Percentiles rank a stretch among this genome's conserved stretches.
Evolutionary conservation across 2,113 vertebrate genomes (phyloP).

Genomic region (Cranoglanis bouderius): DNA sequence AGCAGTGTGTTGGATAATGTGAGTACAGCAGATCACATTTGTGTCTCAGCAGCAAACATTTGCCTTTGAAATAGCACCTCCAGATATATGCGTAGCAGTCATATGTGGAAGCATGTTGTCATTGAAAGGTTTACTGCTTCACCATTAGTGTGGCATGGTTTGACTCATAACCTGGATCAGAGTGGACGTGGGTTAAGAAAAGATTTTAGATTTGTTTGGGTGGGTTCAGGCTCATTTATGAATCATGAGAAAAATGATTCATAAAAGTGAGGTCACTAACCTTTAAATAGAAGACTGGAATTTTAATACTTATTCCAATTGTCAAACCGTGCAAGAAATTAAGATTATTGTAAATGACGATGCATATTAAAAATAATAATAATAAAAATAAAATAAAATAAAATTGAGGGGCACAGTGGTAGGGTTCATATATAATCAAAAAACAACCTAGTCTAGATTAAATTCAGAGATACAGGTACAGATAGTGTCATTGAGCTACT

Average conservation of each 20-base stretch:
- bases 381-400: too few species aligned
- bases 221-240: background rate
- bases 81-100: conserved; percentile 5
- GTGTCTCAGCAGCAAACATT: conserved; percentile 31
- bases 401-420: background rate
- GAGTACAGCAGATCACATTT: conserved; percentile 26
- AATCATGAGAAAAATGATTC: background rate
- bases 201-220: background rate
- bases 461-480: background rate
- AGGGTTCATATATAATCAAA: background rate
- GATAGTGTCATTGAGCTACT: background rate
- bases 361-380: background rate
- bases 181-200: background rate
- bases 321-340: background rate
- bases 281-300: background rate
- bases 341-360: background rate
- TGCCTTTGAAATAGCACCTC: conserved; percentile 37
- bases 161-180: conserved; percentile 12
- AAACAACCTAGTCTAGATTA: background rate
- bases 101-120: conserved; percentile 10
- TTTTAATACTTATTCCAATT: too few species aligned
- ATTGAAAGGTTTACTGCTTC: conserved; percentile 10
- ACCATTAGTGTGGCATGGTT: conserved; percentile 5
- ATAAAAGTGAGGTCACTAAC: background rate
- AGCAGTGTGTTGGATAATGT: conserved; percentile 32